phyloP scores from a whole-genome alignment of 2,888 invertebrate genomes.

The Volucella inanis region DNA sequence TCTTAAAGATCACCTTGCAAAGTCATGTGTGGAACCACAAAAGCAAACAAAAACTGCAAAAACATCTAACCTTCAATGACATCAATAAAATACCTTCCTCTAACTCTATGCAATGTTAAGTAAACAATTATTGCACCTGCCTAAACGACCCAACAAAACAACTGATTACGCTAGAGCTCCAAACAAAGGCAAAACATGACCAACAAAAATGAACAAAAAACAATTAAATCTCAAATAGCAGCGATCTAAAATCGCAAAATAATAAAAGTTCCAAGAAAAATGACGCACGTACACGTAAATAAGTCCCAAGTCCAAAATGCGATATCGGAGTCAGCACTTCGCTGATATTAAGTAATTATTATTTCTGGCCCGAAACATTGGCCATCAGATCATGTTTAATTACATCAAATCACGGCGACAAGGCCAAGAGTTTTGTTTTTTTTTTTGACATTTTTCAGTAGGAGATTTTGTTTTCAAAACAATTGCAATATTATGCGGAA shows the following conservation, averaged over 20 bases:
- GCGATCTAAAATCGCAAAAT: conserved; percentile 30
- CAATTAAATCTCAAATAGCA: conserved; percentile 4
- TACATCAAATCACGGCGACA: conserved; percentile 20
- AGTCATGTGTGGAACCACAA: background rate
- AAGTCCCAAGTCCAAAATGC: conserved; percentile 38
- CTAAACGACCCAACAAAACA: background rate
- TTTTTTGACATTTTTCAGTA: no score
- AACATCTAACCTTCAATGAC: background rate
- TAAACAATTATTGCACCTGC: conserved; percentile 9
- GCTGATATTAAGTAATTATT: conserved; percentile 25
- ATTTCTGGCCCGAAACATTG: conserved; percentile 21
- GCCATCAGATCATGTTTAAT: conserved; percentile 12
- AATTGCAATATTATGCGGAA: conserved; percentile 16
- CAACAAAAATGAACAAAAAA: conserved; percentile 5
- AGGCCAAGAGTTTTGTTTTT: conserved; percentile 37
- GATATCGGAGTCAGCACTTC: conserved; percentile 20
- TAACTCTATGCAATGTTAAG: conserved; percentile 8
- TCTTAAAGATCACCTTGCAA: background rate
- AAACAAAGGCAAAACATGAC: background rate
- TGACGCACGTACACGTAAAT: conserved; percentile 50
- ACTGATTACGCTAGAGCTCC: background rate
- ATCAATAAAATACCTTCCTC: background rate
- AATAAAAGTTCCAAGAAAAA: conserved; percentile 60
- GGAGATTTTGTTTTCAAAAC: background rate
- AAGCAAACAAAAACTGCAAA: background rate